Percentiles rank a stretch among this genome's conserved stretches.
These are phyloP conservation scores for Silurus asotus DNA, from an alignment of 2,113 vertebrate species.

Conservation along the genomic window DNA sequence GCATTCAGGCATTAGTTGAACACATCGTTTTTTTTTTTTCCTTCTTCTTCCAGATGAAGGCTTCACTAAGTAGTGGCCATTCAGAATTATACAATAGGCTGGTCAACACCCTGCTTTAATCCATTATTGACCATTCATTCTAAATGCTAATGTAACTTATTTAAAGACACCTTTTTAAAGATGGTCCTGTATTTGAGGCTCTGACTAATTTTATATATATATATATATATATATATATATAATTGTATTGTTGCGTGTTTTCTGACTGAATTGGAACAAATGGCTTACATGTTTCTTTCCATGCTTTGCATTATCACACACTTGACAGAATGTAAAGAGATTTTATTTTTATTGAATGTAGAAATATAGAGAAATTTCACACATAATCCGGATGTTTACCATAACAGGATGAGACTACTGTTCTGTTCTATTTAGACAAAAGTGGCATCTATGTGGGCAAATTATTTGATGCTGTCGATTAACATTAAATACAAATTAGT, in stretches of 20 bases:
- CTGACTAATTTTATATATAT: not conserved
- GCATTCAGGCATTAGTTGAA: not conserved
- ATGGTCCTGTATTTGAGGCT: not conserved
- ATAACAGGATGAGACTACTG: not conserved
- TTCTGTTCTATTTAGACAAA: not conserved
- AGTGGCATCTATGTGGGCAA: not conserved
- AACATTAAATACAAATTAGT: not conserved
- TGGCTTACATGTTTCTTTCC: not conserved
- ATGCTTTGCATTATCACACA: not conserved
- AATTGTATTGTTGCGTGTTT: not conserved
- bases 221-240: not conserved
- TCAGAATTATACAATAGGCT: not conserved
- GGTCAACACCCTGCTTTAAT: not conserved
- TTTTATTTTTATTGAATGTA: conserved; percentile 5
- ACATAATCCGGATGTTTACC: not conserved
- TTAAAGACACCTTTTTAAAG: not conserved
- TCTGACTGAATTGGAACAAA: not conserved
- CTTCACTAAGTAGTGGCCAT: not conserved
- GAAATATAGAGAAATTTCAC: not conserved
- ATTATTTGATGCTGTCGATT: not conserved
- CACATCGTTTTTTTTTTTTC: not conserved
- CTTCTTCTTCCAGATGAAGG: not conserved
- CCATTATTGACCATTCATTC: not conserved
- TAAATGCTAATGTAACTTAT: conserved; percentile 6
- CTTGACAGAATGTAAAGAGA: not conserved